phyloP scores from a whole-genome alignment of 92 coral and sea anemone genomes.

The Epizoanthus rinbou region DNA sequence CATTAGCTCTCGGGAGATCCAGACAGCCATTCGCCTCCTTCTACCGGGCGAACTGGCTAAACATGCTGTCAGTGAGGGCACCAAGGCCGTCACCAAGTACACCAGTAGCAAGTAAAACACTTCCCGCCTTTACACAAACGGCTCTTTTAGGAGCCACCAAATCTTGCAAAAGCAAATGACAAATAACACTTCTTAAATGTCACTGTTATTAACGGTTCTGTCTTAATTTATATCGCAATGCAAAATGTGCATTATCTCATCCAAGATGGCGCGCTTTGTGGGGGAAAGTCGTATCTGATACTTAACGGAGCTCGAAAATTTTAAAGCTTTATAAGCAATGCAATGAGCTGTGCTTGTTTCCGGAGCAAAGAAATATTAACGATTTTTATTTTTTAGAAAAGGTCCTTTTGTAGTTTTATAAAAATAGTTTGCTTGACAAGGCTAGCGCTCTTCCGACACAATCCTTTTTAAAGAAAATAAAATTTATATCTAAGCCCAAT shows the following conservation, averaged over 20 bases:
- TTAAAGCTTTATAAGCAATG: conserved; percentile 25
- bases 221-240: conserved; percentile 18
- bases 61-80: no score
- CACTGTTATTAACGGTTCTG: conserved; percentile 29
- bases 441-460: conserved; percentile 31
- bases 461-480: conserved; percentile 11
- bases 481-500: conserved; percentile 19
- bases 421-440: conserved; percentile 27
- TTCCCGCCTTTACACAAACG: no score
- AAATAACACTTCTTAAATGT: conserved; percentile 20
- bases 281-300: conserved; percentile 14
- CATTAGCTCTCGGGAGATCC: no score
- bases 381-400: conserved; percentile 17
- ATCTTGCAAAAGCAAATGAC: no score
- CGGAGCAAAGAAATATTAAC: conserved; percentile 25
- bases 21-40: no score
- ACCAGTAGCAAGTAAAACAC: no score
- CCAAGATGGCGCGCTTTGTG: conserved; percentile 24
- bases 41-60: no score
- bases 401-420: conserved; percentile 27
- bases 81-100: no score
- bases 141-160: no score
- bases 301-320: conserved; percentile 21
- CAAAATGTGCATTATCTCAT: conserved; percentile 14
- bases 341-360: conserved; percentile 22